Conservation (phyloP, 2,797 vertebrate species). For the Apogon talboti region DNA sequence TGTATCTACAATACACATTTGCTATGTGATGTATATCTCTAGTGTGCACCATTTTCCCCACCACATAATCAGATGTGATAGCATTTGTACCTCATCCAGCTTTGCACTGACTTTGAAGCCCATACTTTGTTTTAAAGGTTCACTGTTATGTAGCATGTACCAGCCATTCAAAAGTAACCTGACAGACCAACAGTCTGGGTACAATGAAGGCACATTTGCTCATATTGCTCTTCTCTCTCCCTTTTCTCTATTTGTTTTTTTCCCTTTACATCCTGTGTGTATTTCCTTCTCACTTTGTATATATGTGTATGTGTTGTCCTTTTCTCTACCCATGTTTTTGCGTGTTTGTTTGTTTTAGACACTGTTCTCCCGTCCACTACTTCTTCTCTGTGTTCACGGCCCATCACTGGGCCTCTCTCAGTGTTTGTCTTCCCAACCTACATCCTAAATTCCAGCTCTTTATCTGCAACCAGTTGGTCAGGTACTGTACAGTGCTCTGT, state of each 20-base stretch:
- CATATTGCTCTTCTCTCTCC: slow-evolving; percentile 74
- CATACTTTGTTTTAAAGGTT: neutral
- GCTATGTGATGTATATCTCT: neutral
- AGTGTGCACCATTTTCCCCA: slow-evolving; percentile 6
- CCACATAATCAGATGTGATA: neutral
- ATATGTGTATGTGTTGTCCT: slow-evolving; percentile 59
- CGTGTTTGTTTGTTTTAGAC: slow-evolving; percentile 91
- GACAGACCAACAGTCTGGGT: slow-evolving; percentile 37
- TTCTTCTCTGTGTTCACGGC: slow-evolving; percentile 99
- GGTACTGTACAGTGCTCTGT: slow-evolving; percentile 92
- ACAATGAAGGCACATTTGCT: slow-evolving; percentile 68
- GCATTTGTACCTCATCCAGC: neutral
- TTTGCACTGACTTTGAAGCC: neutral
- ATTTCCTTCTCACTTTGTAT: slow-evolving; percentile 55
- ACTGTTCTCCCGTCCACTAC: slow-evolving; percentile 99
- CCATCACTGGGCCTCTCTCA: slow-evolving; percentile 99
- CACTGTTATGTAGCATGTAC: neutral
- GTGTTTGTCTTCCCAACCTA: slow-evolving; percentile 99
- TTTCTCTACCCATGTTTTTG: slow-evolving; percentile 69
- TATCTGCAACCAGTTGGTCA: slow-evolving; percentile 99
- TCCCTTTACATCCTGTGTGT: slow-evolving; percentile 27
- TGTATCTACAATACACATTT: neutral
- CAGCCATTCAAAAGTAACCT: slow-evolving; percentile 1
- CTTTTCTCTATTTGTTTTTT: slow-evolving; percentile 65
- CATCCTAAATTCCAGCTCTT: slow-evolving; percentile 99